These are phyloP conservation scores for Holocentrus rufus DNA, from an alignment of 2,797 vertebrate genomes.

Conservation along the genomic window DNA sequence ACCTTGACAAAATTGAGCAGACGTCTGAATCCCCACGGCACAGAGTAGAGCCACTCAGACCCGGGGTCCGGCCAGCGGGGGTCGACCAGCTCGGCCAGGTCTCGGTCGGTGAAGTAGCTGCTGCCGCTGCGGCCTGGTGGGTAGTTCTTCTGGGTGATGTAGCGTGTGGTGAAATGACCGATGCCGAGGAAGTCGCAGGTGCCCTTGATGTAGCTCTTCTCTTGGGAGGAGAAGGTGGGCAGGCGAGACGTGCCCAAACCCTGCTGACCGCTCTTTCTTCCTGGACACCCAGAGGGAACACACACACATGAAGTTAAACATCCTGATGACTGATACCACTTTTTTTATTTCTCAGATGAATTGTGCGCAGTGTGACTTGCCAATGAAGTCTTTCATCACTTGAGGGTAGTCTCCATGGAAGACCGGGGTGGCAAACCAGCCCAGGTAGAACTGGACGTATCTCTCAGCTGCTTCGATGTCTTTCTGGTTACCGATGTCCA, in stretches of 20 bases:
- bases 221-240: slow-evolving; percentile 89
- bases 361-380: slow-evolving; percentile 71
- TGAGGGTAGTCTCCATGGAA: slow-evolving; percentile 96
- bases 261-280: slow-evolving; percentile 89
- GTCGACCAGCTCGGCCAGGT: slow-evolving; percentile 90
- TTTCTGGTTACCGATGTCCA: slow-evolving; percentile 87
- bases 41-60: slow-evolving; percentile 89
- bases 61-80: slow-evolving; percentile 91
- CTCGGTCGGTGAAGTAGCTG: slow-evolving; percentile 88
- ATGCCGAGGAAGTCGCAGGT: slow-evolving; percentile 93
- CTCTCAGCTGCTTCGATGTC: slow-evolving; percentile 92
- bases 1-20: slow-evolving; percentile 96
- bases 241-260: slow-evolving; percentile 87
- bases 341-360: not conserved
- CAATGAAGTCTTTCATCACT: slow-evolving; percentile 93
- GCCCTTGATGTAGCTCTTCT: slow-evolving; percentile 93
- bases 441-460: slow-evolving; percentile 93
- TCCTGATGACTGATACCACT: not conserved
- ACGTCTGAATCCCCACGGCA: slow-evolving; percentile 94
- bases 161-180: slow-evolving; percentile 92
- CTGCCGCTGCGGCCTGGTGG: slow-evolving; percentile 76
- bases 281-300: slow-evolving; percentile 65
- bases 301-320: no score
- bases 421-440: slow-evolving; percentile 96
- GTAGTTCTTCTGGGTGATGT: slow-evolving; percentile 87